Base-by-base conservation (phyloP, 2,113 vertebrate species). In the Aythya baeri region DNA sequence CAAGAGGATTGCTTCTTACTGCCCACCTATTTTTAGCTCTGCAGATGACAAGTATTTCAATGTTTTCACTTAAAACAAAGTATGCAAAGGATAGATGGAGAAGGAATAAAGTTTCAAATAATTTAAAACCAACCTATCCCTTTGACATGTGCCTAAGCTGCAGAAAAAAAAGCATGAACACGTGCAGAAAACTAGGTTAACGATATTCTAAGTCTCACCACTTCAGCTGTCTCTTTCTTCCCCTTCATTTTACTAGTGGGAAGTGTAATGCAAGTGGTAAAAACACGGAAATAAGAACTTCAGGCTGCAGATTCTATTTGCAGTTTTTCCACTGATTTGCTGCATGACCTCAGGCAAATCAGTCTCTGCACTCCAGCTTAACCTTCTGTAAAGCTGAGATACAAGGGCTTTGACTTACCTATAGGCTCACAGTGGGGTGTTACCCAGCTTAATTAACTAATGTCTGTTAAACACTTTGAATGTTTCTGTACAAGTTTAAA, bases 321-420 rank as follows among this genome's bases (percentile, higher is more conserved):
- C 71, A 71, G 88, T 85, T 95, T 95, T 96, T 91, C 92, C 83
- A 92, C 86, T 66, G 86, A 89, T 83, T 95, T 93, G 83, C 46
- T 96, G 36, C 34, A 44, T 87, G 91, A 95, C 94, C 93, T 89
- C 77, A 92, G 96, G 94, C 94, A 96, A 93, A 95, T 92, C 91
- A 58, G 93, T 86, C 80, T 90, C 90, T 67, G 67, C 86, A 87
- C 59, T 95, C 95, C 83, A 94, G 83, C 50, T 95, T 91, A 95
- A 92, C 91, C 93, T 94, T 89, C 90, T 91, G 86, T 93, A 92
- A 96, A 96, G 94, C 27, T 84, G 92, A 86, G 91, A 94, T 91
- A 89, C 8, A 4, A 95, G 89, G 80, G 71, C 82, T 95, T 88
- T 94, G 91, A 95, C 82, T 92, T 94, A 92, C 91, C 90, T 89